Evolutionary conservation across 2,113 vertebrate genomes (phyloP), one percentile per base, ranked within the genome.

Genomic region (Pachypanchax playfairii): DNA sequence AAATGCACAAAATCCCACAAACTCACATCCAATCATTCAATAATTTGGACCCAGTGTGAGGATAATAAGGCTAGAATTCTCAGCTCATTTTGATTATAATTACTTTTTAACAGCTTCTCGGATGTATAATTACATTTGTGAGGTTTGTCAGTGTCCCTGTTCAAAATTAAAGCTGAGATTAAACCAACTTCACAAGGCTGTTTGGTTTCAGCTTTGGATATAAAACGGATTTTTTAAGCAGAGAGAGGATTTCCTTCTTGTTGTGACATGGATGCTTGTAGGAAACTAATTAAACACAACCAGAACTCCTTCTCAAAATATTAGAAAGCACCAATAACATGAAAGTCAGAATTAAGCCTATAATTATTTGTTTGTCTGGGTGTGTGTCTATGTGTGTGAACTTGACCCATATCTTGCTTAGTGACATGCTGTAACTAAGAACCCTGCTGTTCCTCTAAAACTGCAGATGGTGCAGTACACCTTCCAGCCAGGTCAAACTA

Each of bases 401-500:
- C 65, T 46, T 64, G 60, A 79, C 68, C 73, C 66, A 80, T 56
- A 80, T 84, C 43, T 61, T 35, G 61, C 76, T 60, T 47, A 63
- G 58, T 57, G 61, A 51, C 74, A 71, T n/a, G 60, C 59, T 73
- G 82, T 72, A 59, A 79, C 55, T 41, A 38, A 78, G 70, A 75
- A 21, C 46, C 49, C 57, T 26, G 51, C 76, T 69, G 68, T 70
- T 44, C 14, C 8, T 29, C 57, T 71, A 63, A 77, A 85, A 65
- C 48, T 74, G 70, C 81, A 86, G 66, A 85, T 85, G 81, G 74
- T 68, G 55, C 67, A n/a, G 53, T 42, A 61, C 70, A 73, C 59
- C 76, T 77, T 76, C 65, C 75, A 84, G 73, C 56, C 58, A 53
- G 79, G 73, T 75, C 84, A 87, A 54, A 53, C 85, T 57, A 72